Evolutionary conservation across 1,140 invertebrate genomes (phyloP), one percentile per base, ranked within the genome.

Genomic region (Drosophila pachea): DNA sequence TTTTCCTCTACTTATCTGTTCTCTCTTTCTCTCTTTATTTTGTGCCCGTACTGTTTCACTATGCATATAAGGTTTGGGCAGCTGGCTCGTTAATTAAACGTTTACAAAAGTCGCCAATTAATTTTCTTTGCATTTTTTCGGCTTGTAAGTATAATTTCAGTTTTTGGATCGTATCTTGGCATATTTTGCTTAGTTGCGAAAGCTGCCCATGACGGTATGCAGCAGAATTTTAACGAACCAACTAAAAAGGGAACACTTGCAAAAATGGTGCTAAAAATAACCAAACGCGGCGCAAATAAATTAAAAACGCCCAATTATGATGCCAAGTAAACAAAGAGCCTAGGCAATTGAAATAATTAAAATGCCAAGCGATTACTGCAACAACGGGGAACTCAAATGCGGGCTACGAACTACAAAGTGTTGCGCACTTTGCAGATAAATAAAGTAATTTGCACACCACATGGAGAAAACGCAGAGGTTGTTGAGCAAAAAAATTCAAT

Each of bases 271-370:
- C 78, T 78, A 75, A 73, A 82, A 73, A 79, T 78, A 83, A 42
- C 54, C 40, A 69, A 67, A 79, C 63, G 70, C 50, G 56, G 56
- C 69, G 73, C 65, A 74, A 79, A 86, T 76, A 79, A 84, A 79
- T 76, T 73, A 84, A 73, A 71, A 53, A 62, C 50, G 56, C 47
- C 45, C 47, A 64, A 60, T 64, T 55, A 8, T 55, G 40, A 48
- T 64, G 16, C 42, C 47, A 60, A 71, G 64, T 76, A 84, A 84
- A 84, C 76, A 84, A 84, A 78, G 72, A 69, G 54, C 29, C 66
- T 68, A 84, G 66, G 68, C 81, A 84, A 86, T 84, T 86, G 73
- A 67, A 76, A 71, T 84, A 86, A 84, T 84, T 84, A 86, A 84
- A 84, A 79, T 84, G 79, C 79, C 76, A 56, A 74, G 60, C 66